Percentiles rank a stretch among this genome's conserved stretches.
Evolutionary conservation across 2,888 invertebrate species (phyloP).

Genomic region (Cryptosula pallasiana): DNA sequence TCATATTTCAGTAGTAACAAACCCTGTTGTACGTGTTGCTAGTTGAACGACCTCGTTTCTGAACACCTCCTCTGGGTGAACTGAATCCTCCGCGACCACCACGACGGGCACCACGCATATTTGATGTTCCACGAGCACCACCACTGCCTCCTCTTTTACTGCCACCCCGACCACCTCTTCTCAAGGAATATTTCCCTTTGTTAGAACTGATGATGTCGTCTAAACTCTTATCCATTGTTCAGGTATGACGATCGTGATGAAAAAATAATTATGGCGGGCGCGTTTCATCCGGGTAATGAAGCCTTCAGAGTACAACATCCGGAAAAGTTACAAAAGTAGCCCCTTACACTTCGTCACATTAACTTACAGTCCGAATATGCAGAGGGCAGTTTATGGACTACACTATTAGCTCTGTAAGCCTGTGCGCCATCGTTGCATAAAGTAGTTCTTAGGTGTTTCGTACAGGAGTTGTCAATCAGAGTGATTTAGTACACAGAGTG

Average conservation of each 20-base stretch:
- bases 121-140: slow-evolving; percentile 31
- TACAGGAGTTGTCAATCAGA: too few species aligned
- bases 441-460: too few species aligned
- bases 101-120: slow-evolving; percentile 56
- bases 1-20: slow-evolving; percentile 53
- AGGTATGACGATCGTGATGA: background rate
- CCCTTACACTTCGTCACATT: too few species aligned
- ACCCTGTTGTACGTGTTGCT: slow-evolving; percentile 62
- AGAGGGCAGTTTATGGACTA: too few species aligned
- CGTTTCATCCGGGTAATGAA: background rate
- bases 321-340: too few species aligned
- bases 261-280: background rate
- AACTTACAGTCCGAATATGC: too few species aligned
- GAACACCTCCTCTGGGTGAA: slow-evolving; percentile 44
- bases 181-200: slow-evolving; percentile 51
- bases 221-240: slow-evolving; percentile 90
- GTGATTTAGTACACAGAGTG: too few species aligned
- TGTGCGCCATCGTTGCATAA: too few species aligned
- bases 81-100: slow-evolving; percentile 30
- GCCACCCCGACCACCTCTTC: slow-evolving; percentile 27
- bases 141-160: slow-evolving; percentile 27
- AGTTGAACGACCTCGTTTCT: slow-evolving; percentile 58
- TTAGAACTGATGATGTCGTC: slow-evolving; percentile 86
- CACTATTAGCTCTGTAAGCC: too few species aligned
- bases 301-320: slow-evolving; percentile 1